Evolutionary conservation across 2,888 invertebrate species (phyloP).

Genomic region (Diachrysia chrysitis): DNA sequence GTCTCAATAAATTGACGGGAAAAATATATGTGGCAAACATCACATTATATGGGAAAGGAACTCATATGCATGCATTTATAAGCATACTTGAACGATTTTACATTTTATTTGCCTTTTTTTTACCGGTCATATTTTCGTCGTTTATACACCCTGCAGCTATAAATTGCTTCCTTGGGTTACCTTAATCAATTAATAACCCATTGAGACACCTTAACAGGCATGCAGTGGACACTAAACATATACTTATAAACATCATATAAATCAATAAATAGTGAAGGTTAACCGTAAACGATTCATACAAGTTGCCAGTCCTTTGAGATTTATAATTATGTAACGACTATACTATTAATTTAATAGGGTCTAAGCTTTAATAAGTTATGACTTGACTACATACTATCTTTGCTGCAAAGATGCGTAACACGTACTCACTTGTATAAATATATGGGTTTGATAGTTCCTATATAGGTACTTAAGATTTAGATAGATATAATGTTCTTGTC

Average conservation of each 20-base stretch:
- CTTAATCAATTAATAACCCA: not conserved
- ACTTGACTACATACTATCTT: conserved; percentile 10
- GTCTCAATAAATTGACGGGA: too few species aligned
- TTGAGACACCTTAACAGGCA: not conserved
- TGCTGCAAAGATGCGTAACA: conserved; percentile 26
- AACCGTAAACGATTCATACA: conserved; percentile 33
- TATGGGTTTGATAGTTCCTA: not conserved
- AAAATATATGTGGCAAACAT: too few species aligned
- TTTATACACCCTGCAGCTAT: too few species aligned
- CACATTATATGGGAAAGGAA: too few species aligned
- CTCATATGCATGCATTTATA: too few species aligned
- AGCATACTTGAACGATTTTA: too few species aligned
- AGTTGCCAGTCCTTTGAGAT: conserved; percentile 31
- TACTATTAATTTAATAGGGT: conserved; percentile 38
- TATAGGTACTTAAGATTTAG: too few species aligned
- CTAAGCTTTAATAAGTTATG: conserved; percentile 26
- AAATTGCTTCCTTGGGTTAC: too few species aligned
- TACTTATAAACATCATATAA: not conserved
- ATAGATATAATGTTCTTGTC: too few species aligned
- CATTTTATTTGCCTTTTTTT: too few species aligned
- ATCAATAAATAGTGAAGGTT: not conserved
- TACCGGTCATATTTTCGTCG: too few species aligned
- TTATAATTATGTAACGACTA: conserved; percentile 45
- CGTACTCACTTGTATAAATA: not conserved
- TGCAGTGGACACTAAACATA: not conserved